Evolutionary conservation across 2,797 vertebrate species (phyloP).

Genomic region (Hyperoplus lanceolatus): DNA sequence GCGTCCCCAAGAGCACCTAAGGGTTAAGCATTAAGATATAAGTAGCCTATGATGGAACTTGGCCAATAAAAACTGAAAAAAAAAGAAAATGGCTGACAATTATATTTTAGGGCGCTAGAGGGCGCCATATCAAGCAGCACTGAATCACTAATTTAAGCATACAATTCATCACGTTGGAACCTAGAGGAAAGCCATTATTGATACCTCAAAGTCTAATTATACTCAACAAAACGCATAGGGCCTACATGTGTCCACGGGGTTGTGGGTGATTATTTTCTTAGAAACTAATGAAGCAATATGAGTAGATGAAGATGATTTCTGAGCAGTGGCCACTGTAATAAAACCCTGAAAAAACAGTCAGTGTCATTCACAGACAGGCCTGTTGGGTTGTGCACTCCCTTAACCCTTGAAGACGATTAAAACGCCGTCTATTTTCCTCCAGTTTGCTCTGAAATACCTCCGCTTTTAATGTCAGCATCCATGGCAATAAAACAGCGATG

Average conservation of each 20-base stretch:
- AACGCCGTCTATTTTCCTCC: background rate
- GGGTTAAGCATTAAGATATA: too few relatives aligned
- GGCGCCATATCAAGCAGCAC: constrained; percentile 36
- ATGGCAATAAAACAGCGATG: constrained; percentile 52
- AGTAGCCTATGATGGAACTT: background rate
- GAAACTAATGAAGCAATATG: background rate
- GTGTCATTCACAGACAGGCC: constrained; percentile 39
- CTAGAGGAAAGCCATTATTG: constrained; percentile 12
- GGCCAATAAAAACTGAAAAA: background rate
- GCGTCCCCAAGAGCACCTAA: too few relatives aligned
- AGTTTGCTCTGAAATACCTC: background rate
- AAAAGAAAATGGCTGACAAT: background rate
- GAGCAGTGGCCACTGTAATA: constrained; percentile 45
- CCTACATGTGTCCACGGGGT: rapidly evolving
- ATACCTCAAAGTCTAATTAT: background rate
- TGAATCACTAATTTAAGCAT: background rate
- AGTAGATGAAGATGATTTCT: constrained; percentile 1
- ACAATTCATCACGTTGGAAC: constrained; percentile 11
- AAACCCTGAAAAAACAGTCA: constrained; percentile 51
- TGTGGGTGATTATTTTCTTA: background rate
- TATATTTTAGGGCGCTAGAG: constrained; percentile 37
- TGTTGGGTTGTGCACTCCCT: background rate
- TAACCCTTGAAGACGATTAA: background rate
- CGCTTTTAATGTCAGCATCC: constrained; percentile 1
- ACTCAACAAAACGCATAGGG: background rate